These are phyloP conservation scores for Thamnophis sirtalis DNA, from an alignment of 2,113 vertebrate genomes.

Conservation along the genomic window DNA sequence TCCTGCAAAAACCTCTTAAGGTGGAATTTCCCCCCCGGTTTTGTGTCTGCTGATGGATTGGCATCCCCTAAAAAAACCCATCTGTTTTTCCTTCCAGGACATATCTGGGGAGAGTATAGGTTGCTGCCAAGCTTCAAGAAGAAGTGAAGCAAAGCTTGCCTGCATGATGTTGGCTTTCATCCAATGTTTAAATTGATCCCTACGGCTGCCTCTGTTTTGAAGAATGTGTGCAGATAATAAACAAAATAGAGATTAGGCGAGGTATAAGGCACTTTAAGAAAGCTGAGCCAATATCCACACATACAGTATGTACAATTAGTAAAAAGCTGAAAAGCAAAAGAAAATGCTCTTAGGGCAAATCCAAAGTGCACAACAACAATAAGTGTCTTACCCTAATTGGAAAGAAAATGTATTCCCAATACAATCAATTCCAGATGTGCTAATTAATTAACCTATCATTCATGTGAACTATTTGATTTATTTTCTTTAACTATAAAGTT, in stretches of 20 bases:
- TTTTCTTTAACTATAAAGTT: neutral
- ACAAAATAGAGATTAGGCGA: neutral
- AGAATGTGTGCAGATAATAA: neutral
- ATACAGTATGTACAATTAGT: neutral
- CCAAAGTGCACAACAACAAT: neutral
- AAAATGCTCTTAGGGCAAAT: neutral
- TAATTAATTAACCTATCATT: neutral
- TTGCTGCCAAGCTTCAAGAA: neutral
- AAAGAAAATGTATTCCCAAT: constrained; percentile 1
- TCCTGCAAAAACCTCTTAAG: neutral
- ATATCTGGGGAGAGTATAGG: neutral
- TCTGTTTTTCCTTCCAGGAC: neutral
- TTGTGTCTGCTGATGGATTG: neutral
- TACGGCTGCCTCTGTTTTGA: neutral
- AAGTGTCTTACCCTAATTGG: neutral
- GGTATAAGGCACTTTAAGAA: neutral
- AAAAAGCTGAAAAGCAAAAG: neutral
- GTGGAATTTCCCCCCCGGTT: neutral
- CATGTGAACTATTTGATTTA: neutral
- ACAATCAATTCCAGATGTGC: neutral
- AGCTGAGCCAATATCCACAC: neutral
- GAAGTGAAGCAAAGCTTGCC: neutral
- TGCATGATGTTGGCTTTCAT: neutral
- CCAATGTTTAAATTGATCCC: neutral
- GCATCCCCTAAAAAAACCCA: neutral